Base-by-base conservation (phyloP, 2,113 vertebrate species). In the Campylomormyrus numenius region DNA sequence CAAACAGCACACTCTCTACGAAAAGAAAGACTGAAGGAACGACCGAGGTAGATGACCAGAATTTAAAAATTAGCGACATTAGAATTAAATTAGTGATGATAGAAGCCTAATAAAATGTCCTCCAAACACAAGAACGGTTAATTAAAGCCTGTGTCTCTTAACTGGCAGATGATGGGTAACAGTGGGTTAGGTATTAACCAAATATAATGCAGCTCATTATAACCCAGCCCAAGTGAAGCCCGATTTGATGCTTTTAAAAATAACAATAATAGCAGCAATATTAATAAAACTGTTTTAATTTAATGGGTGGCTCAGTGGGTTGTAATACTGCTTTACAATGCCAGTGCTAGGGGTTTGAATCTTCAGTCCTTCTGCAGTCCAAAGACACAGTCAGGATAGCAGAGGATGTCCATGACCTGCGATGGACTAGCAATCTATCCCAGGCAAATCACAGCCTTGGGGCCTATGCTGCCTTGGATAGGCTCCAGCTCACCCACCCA, bases 51-150 rank as follows among this genome's bases (percentile, higher is more conserved):
- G 49, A 31, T 5, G 50, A 87, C n/a, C 27, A 53, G 50, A 87
- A 87, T 88, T 46, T 62, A 50, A 62, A 62, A 35, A 88, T 62
- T 88, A 87, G 35, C 21, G 5, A 46, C 19, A 39, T 9, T 58
- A n/a, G 31, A 58, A 88, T 46, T 88, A 62, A 88, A 88, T 45
- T 46, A 88, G 35, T 56, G 27, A 88, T 19, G 17, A 62, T 88
- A 45, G 56, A 45, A 62, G 35, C 17, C 35, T 88, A 88, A 88
- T 88, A 88, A 88, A 88, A 88, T 56, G 85, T 87, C 31, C 39
- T 62, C 52, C 35, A 88, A 88, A 88, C 39, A 88, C 87, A 66
- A 88, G 87, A n/a, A 88, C 9, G 13, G 87, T 62, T 88, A 88
- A 88, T 88, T 88, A 88, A 88, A 62, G 35, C 31, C 6, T 42